Conservation (phyloP, 2,888 invertebrate species). For the Lumbricus terrestris region DNA sequence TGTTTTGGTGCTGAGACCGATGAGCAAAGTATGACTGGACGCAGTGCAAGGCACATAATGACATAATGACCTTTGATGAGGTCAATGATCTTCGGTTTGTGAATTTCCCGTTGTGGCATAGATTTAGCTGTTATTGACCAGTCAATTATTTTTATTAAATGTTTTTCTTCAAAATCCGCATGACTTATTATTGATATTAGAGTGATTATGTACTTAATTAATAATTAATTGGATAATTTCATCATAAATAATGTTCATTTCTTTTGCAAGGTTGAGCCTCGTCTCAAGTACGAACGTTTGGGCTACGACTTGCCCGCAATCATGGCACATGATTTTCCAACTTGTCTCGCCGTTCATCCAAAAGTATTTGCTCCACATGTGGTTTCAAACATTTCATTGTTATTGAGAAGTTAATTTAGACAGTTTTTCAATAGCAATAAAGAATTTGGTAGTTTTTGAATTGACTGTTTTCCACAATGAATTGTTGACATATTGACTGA, state of each 20-base stretch:
- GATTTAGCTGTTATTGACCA: not conserved
- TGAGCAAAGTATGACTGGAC: too few species aligned
- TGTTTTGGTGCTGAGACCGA: too few species aligned
- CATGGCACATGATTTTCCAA: conserved; percentile 80
- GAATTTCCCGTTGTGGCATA: too few species aligned
- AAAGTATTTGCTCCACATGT: conserved; percentile 67
- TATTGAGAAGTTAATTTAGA: not conserved
- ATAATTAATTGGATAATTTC: not conserved
- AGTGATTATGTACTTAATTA: not conserved
- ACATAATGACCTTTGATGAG: too few species aligned
- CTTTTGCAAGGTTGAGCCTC: conserved; percentile 65
- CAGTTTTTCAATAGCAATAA: not conserved
- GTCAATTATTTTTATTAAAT: not conserved
- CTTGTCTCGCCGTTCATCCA: conserved; percentile 88
- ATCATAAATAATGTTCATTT: not conserved
- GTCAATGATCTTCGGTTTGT: too few species aligned
- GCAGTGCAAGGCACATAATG: too few species aligned
- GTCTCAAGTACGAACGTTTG: conserved; percentile 85
- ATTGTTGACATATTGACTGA: not conserved
- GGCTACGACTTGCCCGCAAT: conserved; percentile 83
- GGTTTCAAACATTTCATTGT: not conserved
- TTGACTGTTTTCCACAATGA: not conserved
- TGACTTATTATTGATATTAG: not conserved
- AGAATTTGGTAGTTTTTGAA: not conserved
- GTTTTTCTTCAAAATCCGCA: not conserved